Evolutionary conservation across 2,797 vertebrate genomes (phyloP).

Genomic region (Sebastes kiyomatsui): DNA sequence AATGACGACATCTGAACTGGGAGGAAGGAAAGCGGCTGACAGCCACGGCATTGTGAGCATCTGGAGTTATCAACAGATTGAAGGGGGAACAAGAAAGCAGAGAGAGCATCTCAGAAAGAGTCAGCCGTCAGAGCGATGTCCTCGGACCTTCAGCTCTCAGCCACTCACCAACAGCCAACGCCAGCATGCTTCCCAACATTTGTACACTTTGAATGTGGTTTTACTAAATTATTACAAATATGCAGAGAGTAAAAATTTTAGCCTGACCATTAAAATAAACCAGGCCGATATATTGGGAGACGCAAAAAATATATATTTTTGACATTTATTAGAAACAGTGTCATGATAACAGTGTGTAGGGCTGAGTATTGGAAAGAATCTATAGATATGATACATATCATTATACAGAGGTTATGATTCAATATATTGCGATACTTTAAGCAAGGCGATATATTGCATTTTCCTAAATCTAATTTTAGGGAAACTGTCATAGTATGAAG

Average conservation of each 20-base stretch:
- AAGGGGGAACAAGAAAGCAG: slow-evolving; percentile 61
- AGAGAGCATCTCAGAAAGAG: slow-evolving; percentile 60
- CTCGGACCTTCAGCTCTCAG: slow-evolving; percentile 86
- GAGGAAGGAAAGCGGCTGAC: slow-evolving; percentile 59
- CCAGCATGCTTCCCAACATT: slow-evolving; percentile 88
- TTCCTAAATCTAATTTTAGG: too few relatives aligned
- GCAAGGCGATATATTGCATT: too few relatives aligned
- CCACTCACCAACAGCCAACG: slow-evolving; percentile 91
- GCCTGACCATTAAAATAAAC: background rate
- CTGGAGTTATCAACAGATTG: slow-evolving; percentile 63
- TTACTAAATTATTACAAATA: slow-evolving; percentile 56
- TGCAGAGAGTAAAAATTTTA: background rate
- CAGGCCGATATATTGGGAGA: background rate
- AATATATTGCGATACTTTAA: too few relatives aligned
- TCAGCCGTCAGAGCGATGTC: slow-evolving; percentile 65
- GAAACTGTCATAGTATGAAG: too few relatives aligned
- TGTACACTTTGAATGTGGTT: slow-evolving; percentile 47
- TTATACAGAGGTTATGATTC: too few relatives aligned
- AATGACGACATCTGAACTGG: slow-evolving; percentile 62
- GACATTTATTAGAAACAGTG: background rate
- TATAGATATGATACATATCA: too few relatives aligned
- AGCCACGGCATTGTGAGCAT: slow-evolving; percentile 58
- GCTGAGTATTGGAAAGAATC: too few relatives aligned
- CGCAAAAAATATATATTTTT: background rate
- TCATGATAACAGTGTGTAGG: too few relatives aligned